Evolutionary conservation across 2,888 invertebrate genomes (phyloP).

Genomic region (Hanleya hanleyi): DNA sequence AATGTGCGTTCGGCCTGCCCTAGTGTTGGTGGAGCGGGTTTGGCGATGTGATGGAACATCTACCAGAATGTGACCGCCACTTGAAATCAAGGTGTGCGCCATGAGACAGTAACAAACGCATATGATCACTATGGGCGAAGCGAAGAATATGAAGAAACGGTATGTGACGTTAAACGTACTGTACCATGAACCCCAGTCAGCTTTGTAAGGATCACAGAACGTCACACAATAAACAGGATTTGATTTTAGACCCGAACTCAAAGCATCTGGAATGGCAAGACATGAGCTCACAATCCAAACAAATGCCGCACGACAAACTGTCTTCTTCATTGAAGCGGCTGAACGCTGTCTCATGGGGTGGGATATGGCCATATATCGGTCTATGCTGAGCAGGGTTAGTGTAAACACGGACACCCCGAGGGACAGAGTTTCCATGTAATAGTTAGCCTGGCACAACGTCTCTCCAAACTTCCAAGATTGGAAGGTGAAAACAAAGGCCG

Average conservation of each 20-base stretch:
- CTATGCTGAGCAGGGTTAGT: conserved; percentile 90
- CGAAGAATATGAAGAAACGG: conserved; percentile 85
- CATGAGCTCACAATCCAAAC: conserved; percentile 82
- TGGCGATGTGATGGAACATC: conserved; percentile 47
- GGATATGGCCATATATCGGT: conserved; percentile 93
- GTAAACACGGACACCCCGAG: conserved; percentile 96
- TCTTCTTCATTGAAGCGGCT: conserved; percentile 81
- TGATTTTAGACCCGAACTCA: conserved; percentile 75
- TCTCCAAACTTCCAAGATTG: conserved; percentile 93
- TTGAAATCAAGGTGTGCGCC: conserved; percentile 84
- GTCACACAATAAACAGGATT: not conserved
- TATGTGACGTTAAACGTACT: conserved; percentile 40
- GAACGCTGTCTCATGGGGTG: conserved; percentile 87
- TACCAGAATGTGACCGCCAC: conserved; percentile 61
- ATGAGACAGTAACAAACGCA: conserved; percentile 90
- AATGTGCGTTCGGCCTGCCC: conserved; percentile 72
- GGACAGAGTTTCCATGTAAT: conserved; percentile 90
- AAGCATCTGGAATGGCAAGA: conserved; percentile 85
- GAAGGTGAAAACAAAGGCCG: conserved; percentile 88
- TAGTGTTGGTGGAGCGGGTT: conserved; percentile 50
- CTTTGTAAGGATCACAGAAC: not conserved
- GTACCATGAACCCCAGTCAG: conserved; percentile 40
- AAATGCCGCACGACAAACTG: conserved; percentile 78
- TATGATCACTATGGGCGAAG: conserved; percentile 88
- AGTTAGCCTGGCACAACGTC: conserved; percentile 84